A percentile compares a stretch with the other conserved stretches of the same genome.
phyloP scores from a whole-genome alignment of 2,113 vertebrate species.

The Ciconia stormi region DNA sequence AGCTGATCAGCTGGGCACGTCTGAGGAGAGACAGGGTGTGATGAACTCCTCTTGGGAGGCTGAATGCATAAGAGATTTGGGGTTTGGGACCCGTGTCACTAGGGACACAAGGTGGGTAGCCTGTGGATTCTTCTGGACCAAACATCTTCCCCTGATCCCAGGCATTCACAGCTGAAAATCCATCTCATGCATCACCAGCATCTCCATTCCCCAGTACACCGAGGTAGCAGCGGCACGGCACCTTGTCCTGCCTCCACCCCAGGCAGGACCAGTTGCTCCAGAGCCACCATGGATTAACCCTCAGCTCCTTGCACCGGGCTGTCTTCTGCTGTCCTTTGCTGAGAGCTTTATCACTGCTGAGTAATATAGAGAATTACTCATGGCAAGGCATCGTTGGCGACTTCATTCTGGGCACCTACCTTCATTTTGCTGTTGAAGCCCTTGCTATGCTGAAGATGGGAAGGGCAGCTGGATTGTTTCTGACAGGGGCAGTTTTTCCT shows the following conservation, averaged over 20 bases:
- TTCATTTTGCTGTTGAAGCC: background rate
- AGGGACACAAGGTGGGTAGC: background rate
- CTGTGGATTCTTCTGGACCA: background rate
- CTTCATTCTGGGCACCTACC: background rate
- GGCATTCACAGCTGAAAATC: background rate
- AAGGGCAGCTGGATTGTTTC: background rate
- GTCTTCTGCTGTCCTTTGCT: background rate
- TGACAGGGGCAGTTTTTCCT: constrained; percentile 20
- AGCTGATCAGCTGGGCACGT: background rate
- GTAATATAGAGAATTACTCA: background rate
- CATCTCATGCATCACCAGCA: background rate
- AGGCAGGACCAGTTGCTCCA: background rate
- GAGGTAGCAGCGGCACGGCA: accelerated
- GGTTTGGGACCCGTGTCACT: background rate
- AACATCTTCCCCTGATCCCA: background rate
- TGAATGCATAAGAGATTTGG: background rate
- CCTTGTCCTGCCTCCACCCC: background rate
- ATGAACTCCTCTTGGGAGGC: background rate
- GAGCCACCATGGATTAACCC: background rate
- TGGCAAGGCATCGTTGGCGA: accelerated
- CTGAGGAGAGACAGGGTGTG: background rate
- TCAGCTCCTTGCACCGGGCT: background rate
- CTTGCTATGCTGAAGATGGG: background rate
- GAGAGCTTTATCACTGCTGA: background rate
- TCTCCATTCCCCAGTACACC: accelerated